phyloP scores from a whole-genome alignment of 2,113 vertebrate genomes.

The Heliornis fulica region DNA sequence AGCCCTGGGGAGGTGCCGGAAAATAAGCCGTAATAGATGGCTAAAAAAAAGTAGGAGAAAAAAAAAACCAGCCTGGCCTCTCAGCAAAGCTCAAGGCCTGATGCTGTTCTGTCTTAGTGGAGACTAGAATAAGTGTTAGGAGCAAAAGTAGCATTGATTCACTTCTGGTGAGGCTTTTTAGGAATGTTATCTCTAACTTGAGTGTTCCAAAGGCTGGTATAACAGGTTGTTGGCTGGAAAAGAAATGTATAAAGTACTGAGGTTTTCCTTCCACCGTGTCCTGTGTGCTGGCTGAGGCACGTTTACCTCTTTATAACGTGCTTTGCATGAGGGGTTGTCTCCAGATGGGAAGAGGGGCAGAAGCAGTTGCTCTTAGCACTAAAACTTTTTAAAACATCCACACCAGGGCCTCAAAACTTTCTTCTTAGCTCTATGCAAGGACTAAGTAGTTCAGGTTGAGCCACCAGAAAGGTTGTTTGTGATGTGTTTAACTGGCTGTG shows the following conservation, averaged over 20 bases:
- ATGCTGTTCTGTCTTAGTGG: background rate
- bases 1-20: background rate
- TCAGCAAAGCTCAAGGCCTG: background rate
- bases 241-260: background rate
- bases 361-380: background rate
- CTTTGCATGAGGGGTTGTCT: fast-evolving
- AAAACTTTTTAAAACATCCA: background rate
- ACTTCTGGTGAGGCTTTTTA: background rate
- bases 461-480: background rate
- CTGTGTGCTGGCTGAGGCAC: background rate
- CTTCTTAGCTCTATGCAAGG: background rate
- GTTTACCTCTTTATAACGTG: background rate
- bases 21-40: background rate
- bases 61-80: background rate
- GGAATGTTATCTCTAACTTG: background rate
- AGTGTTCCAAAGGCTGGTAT: background rate
- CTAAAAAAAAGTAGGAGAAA: background rate
- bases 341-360: background rate
- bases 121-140: fast-evolving
- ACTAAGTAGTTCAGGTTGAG: background rate
- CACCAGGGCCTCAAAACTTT: background rate
- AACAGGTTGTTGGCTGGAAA: background rate
- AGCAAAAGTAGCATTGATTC: background rate
- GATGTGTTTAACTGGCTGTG: background rate
- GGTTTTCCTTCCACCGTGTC: fast-evolving